phyloP scores from a whole-genome alignment of 2,113 vertebrate genomes.

The Crocuta crocuta region DNA sequence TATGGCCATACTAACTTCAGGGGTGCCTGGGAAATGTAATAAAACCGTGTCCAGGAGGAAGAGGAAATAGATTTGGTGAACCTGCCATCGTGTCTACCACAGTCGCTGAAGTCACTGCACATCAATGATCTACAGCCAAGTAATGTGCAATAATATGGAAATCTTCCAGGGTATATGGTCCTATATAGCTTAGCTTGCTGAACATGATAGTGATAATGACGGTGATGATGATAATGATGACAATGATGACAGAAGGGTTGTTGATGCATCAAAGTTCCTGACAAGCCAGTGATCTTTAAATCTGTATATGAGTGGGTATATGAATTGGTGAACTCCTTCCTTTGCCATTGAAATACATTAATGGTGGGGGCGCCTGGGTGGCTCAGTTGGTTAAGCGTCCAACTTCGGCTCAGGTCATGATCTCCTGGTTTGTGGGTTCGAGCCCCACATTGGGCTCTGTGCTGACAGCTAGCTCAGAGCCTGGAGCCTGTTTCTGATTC shows the following conservation, averaged over 20 bases:
- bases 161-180: background rate
- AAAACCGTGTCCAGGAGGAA: background rate
- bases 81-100: background rate
- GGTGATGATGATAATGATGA: no score
- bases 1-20: background rate
- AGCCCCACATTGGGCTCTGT: no score
- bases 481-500: no score
- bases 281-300: background rate
- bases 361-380: background rate
- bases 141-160: background rate
- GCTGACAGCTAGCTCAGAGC: no score
- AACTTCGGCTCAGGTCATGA: no score
- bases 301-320: background rate
- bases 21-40: background rate
- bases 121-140: background rate
- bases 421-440: no score
- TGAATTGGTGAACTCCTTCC: background rate
- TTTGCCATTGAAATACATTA: constrained; percentile 29
- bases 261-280: background rate
- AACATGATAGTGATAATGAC: background rate
- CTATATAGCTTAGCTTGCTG: background rate
- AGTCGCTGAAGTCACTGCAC: background rate
- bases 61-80: background rate
- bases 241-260: background rate
- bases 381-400: no score